Percentiles rank a stretch among this genome's conserved stretches.
Evolutionary conservation across 2,888 invertebrate species (phyloP).

Genomic region (Pterostichus niger): DNA sequence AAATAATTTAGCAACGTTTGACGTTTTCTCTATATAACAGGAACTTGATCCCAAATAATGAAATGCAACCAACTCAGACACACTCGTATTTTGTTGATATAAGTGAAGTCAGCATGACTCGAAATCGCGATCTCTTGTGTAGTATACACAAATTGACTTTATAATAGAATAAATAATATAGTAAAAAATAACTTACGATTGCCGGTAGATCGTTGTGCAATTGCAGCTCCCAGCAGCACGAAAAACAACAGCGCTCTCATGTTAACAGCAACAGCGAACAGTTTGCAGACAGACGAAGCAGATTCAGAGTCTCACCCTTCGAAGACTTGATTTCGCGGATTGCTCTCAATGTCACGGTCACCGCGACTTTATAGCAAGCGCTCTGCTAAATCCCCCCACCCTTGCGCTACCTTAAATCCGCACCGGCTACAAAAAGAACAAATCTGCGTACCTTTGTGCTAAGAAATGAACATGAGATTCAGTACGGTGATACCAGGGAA

Average conservation of each 20-base stretch:
- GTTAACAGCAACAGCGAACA: background rate
- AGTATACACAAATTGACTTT: too few species aligned
- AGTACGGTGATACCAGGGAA: background rate
- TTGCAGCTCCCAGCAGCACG: background rate
- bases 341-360: constrained; percentile 72
- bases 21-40: too few species aligned
- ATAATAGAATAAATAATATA: too few species aligned
- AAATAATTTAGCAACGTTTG: too few species aligned
- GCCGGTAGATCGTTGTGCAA: background rate
- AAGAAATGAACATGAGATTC: background rate
- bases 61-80: too few species aligned
- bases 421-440: constrained; percentile 24
- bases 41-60: too few species aligned
- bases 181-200: constrained; percentile 1
- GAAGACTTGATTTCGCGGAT: constrained; percentile 69
- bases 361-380: constrained; percentile 45
- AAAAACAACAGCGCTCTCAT: background rate
- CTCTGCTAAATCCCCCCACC: constrained; percentile 20
- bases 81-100: too few species aligned
- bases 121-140: too few species aligned
- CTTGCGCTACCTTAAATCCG: background rate
- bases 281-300: too few species aligned
- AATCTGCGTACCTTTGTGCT: background rate
- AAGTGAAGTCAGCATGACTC: too few species aligned
- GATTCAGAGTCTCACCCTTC: constrained; percentile 2